Base-by-base conservation (phyloP, 2,888 invertebrate genomes). In the Pristionchus arcanus region DNA sequence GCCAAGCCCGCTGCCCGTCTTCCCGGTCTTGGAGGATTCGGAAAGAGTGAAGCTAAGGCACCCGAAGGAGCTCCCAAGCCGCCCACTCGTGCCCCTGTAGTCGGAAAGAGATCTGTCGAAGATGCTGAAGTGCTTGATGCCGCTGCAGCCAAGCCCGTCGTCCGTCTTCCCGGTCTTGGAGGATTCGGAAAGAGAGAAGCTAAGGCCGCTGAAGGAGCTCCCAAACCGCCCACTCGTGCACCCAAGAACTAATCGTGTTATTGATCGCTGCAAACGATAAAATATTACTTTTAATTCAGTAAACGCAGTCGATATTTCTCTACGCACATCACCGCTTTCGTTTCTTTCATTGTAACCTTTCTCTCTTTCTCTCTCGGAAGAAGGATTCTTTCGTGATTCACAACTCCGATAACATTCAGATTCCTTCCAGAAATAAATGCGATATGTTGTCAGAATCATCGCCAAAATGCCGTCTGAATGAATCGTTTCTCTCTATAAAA, bases 401-500 rank as follows among this genome's bases (percentile, higher is more conserved):
- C 63, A 7, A 63, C 1, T n/a, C 2, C 63, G 5, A 63, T 63
- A 11, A 63, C 25, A 63, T 49, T 49, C 0, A 63, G 63, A 63
- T n/a, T n/a, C 63, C 25, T 25, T 25, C 63, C 63, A 63, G 63
- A n/a, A 63, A n/a, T n/a, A 63, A 25, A 63, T n/a, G 21, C 25
- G 25, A 63, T n/a, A 63, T 63, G 63, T 63, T 63, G n/a, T 11
- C 25, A 63, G 11, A 25, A 63, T 63, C 63, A 63, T n/a, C 63
- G 25, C 7, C 63, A 7, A 63, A 63, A 63, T 63, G 25, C 63
- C 63, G n/a, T 25, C 25, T 11, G 11, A 63, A 63, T 63, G 63
- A 63, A 63, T 63, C 63, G 63, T 63, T n/a, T n/a, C n/a, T 63
- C 25, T n/a, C 63, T 63, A 63, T 63, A 63, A 63, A 63, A 63